Conservation (phyloP, 2,113 vertebrate species). For the Thryonomys swinderianus region DNA sequence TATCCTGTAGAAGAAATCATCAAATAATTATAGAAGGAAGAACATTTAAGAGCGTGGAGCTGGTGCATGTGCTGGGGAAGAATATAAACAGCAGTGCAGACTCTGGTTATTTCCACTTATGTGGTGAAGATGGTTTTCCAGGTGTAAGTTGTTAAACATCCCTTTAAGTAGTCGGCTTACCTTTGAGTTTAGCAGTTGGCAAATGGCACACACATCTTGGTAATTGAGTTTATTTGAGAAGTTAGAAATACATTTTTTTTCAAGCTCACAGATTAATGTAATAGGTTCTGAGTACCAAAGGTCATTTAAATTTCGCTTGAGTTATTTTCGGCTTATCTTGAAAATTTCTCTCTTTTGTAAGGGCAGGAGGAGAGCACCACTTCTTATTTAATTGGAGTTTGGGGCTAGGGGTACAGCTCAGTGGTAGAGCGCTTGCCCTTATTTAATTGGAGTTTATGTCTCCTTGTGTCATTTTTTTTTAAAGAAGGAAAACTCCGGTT, state of each 20-base stretch:
- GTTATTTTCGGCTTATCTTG: background rate
- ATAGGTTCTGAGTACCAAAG: background rate
- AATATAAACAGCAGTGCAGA: background rate
- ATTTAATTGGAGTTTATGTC: background rate
- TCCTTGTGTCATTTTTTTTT: background rate
- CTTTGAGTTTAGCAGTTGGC: background rate
- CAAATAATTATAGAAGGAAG: background rate
- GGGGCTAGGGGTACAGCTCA: no score
- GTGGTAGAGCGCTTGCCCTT: no score
- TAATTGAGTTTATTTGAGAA: conserved; percentile 1
- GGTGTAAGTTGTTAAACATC: background rate
- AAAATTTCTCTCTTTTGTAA: background rate
- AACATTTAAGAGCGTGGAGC: background rate
- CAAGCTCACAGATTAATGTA: background rate
- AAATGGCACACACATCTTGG: background rate
- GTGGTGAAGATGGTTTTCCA: background rate
- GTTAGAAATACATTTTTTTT: background rate
- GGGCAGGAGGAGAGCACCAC: background rate
- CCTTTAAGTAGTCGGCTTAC: background rate
- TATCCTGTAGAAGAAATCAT: background rate
- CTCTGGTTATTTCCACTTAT: background rate
- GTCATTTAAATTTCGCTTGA: background rate
- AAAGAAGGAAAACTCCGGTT: background rate
- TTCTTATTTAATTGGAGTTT: background rate
- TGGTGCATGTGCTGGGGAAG: background rate